A percentile compares a stretch with the other conserved stretches of the same genome.
Evolutionary conservation across 1,140 invertebrate species (phyloP).

Genomic region (Hestina assimilis): DNA sequence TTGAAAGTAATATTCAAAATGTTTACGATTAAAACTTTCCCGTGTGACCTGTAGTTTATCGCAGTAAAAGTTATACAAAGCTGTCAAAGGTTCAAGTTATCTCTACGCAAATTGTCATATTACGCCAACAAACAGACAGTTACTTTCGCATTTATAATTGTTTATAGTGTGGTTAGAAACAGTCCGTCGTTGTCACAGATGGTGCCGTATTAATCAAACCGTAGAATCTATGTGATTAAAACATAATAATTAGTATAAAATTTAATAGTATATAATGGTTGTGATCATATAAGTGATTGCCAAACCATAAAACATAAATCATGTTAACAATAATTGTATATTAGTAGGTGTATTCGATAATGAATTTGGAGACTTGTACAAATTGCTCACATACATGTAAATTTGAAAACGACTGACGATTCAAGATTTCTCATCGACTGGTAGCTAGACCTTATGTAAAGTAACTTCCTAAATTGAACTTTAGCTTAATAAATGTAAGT

Average conservation of each 20-base stretch:
- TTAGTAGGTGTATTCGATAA: conserved; percentile 60
- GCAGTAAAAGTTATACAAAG: too few relatives aligned
- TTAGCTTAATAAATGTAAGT: conserved; percentile 2
- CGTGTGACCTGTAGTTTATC: too few relatives aligned
- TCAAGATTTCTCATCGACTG: conserved; percentile 72
- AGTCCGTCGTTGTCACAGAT: conserved; percentile 20
- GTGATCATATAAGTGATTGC: conserved; percentile 72
- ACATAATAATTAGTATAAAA: conserved; percentile 48
- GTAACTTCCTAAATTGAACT: conserved; percentile 27
- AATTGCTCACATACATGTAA: conserved; percentile 73
- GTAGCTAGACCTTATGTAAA: conserved; percentile 47
- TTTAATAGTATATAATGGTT: conserved; percentile 72
- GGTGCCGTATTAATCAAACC: conserved; percentile 14
- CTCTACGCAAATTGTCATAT: too few relatives aligned
- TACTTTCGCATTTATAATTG: too few relatives aligned
- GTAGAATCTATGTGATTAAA: conserved; percentile 32
- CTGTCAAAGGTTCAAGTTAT: too few relatives aligned
- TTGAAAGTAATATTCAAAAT: too few relatives aligned
- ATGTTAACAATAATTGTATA: conserved; percentile 57
- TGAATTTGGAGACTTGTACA: conserved; percentile 76
- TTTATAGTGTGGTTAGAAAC: neutral
- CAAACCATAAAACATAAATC: conserved; percentile 63
- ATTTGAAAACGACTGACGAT: conserved; percentile 72
- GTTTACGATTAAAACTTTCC: too few relatives aligned
- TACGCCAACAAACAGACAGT: too few relatives aligned